Base-by-base conservation (phyloP, 1,140 invertebrate species). In the Pogonomyrmex californicus region DNA sequence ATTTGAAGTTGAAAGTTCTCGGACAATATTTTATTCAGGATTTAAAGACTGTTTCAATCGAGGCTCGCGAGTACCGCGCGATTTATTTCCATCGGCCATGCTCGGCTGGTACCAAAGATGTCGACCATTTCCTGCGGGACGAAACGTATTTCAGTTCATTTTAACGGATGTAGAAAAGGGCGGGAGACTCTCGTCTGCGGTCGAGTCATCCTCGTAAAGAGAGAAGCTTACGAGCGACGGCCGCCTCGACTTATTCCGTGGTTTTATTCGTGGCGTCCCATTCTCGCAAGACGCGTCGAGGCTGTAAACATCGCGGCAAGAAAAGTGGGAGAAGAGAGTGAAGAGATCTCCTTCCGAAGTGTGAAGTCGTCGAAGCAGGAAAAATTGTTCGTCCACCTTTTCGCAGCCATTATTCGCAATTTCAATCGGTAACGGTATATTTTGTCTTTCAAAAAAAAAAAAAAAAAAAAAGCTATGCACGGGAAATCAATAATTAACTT, bases 141-240 rank as follows among this genome's bases (percentile, higher is more conserved):
- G 41, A 78, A 88, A 79, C n/a, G 85, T 82, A 81, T 88, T 91
- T 91, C 68, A 82, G 85, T 87, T 85, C 70, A 30, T 85, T 82
- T 91, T 91, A 91, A 91, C 89, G 89, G 85, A 82, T 81, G 60
- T 41, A 85, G 85, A 65, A 91, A 88, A 91, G 90, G 89, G 85
- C 89, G 92, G 92, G 91, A 85, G 87, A 85, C 90, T 93, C 85
- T 86, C 91, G 93, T 94, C 94, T 95, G 94, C 94, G 94, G 94
- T 95, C 93, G 93, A 94, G 93, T 94, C 94, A 94, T 95, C 92
- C 94, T 95, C 95, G 92, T 95, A 95, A 95, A 95, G 94, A 95
- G 91, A 91, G 73, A 93, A 95, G 94, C 94, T 95, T 95, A 95
- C 90, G 95, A 95, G 94, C 92, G 90, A 93, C 90, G 87, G 88